Base-by-base conservation (phyloP, 2,797 vertebrate species). In the Streptopelia turtur region DNA sequence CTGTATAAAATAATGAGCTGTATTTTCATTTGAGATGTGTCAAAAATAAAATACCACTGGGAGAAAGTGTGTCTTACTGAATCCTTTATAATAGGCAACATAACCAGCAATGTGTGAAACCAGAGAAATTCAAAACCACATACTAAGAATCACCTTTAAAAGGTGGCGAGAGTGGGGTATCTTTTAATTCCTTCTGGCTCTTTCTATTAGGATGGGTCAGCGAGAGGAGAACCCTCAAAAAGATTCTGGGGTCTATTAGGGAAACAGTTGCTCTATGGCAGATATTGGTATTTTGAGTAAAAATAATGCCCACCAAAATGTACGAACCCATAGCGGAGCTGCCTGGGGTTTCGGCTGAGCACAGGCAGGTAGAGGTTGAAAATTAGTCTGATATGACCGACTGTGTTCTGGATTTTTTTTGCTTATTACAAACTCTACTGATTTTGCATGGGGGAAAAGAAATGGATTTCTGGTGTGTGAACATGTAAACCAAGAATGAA, bases 61-160 rank as follows among this genome's bases (percentile, higher is more conserved):
- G 95, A 96, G 72, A 96, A 93, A 96, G 69, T 53, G 66, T 96
- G 78, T 95, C 96, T 96, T 91, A 69, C 87, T 93, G 96, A 96
- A 96, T 97, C 89, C 84, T 82, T 95, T 90, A 63, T 96, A 97
- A 96, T 93, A 96, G 89, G 95, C 93, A 97, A 91, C 93, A 96
- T 90, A 96, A 89, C 94, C 95, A 96, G 88, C 90, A 96, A 97
- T 93, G 96, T 97, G 96, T 96, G 95, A 97, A 97, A 96, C 84
- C 87, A 93, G 91, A 97, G 82, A 91, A 95, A 95, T 75, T 87
- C 88, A 79, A 95, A 83, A 17, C 79, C 20, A 3, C 90, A 75
- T 75, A 13, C 35, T 90, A 89, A 74, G 66, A 47, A 69, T 68
- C 91, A 95, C 96, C 95, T 95, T 93, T 90, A 77, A 90, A 90